These are phyloP conservation scores for Synchiropus splendidus DNA, from an alignment of 2,113 vertebrate species.

Conservation along the genomic window DNA sequence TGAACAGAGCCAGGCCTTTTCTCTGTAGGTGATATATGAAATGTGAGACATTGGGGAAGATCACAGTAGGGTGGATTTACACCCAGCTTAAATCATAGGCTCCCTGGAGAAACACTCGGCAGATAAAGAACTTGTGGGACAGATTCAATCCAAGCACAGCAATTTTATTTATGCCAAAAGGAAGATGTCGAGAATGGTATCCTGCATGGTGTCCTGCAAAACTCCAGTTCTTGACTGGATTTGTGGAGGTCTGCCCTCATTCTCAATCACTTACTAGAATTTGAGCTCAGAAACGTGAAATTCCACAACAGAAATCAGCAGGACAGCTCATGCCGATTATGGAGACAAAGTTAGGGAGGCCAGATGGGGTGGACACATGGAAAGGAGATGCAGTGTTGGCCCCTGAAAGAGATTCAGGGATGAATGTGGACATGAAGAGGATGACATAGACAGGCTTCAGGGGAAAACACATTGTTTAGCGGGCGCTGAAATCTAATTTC, in stretches of 20 bases:
- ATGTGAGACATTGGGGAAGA: conserved; percentile 25
- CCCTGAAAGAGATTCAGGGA: too few species aligned
- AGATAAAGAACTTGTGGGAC: conserved; percentile 24
- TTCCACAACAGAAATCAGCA: not conserved
- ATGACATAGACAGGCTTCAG: too few species aligned
- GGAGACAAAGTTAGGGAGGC: not conserved
- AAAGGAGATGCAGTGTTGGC: not conserved
- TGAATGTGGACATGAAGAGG: too few species aligned
- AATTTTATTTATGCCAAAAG: not conserved
- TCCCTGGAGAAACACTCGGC: conserved; percentile 33
- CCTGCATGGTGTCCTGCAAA: too few species aligned
- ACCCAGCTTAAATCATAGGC: conserved; percentile 20
- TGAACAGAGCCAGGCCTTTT: conserved; percentile 53
- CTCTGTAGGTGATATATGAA: conserved; percentile 55
- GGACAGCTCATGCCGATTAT: not conserved
- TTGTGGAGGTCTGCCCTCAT: too few species aligned
- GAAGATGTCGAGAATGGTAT: not conserved
- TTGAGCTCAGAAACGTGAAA: not conserved
- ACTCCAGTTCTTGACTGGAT: too few species aligned
- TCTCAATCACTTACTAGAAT: not conserved
- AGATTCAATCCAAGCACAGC: not conserved
- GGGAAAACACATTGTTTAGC: too few species aligned
- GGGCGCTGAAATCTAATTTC: too few species aligned
- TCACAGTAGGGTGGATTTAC: conserved; percentile 43
- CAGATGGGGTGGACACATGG: too few species aligned